Conservation (phyloP, 2,113 vertebrate genomes). For the Okapia johnstoni region DNA sequence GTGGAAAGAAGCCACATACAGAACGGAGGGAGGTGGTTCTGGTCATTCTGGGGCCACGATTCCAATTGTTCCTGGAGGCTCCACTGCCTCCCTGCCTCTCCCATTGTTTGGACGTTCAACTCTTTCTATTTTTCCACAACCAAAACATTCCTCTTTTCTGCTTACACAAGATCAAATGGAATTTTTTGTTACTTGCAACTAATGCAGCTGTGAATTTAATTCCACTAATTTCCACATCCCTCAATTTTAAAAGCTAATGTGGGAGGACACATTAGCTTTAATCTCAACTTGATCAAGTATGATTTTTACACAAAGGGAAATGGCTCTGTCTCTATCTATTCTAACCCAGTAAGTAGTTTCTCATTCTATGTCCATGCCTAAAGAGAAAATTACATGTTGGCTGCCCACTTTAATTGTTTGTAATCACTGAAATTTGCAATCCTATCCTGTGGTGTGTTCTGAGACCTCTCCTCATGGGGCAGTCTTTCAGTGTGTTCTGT, state of each 20-base stretch:
- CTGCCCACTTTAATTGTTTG: conserved; percentile 70
- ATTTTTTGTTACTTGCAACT: conserved; percentile 49
- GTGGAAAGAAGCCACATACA: background rate
- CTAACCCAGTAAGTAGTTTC: conserved; percentile 54
- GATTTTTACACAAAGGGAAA: conserved; percentile 63
- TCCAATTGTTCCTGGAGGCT: background rate
- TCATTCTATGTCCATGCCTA: conserved; percentile 65
- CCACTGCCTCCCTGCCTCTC: background rate
- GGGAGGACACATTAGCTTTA: conserved; percentile 50
- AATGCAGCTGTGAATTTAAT: conserved; percentile 69
- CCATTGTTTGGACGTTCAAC: background rate
- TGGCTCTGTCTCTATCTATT: conserved; percentile 53
- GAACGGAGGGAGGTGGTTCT: background rate
- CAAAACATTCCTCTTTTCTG: conserved; percentile 39
- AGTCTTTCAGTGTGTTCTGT: conserved; percentile 52
- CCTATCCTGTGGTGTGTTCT: conserved; percentile 65
- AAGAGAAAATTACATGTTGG: conserved; percentile 75
- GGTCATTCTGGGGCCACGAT: background rate
- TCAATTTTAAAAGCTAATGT: conserved; percentile 63
- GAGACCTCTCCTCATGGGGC: conserved; percentile 63
- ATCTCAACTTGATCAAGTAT: conserved; percentile 60
- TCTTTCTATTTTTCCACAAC: background rate
- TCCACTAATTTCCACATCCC: conserved; percentile 64
- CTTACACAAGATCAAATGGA: conserved; percentile 38
- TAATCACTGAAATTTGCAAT: conserved; percentile 75